Percentiles rank a stretch among this genome's conserved stretches.
Evolutionary conservation across 2,888 invertebrate species (phyloP).

Genomic region (Syritta pipiens): DNA sequence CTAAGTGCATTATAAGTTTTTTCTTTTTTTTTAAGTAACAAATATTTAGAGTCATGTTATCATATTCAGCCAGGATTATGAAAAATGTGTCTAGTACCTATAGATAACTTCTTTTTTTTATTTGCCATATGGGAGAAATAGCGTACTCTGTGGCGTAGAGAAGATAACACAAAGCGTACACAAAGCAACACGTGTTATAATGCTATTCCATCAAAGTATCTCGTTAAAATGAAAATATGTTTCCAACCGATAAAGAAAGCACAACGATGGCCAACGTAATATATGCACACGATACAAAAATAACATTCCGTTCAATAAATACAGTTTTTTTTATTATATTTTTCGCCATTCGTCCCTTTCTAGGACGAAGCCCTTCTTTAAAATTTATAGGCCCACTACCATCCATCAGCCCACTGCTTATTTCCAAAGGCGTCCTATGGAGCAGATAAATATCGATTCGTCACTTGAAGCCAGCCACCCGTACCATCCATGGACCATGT

Average conservation of each 20-base stretch:
- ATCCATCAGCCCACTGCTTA: conserved; percentile 40
- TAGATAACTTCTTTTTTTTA: too few relatives aligned
- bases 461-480: conserved; percentile 31
- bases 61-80: not conserved
- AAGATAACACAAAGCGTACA: not conserved
- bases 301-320: not conserved
- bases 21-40: not conserved
- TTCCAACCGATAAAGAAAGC: conserved; percentile 11
- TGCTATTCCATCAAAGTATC: conserved; percentile 25
- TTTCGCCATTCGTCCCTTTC: not conserved
- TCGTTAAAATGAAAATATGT: conserved; percentile 35
- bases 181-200: conserved; percentile 24
- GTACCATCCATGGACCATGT: not conserved
- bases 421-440: conserved; percentile 9
- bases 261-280: not conserved
- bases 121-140: too few relatives aligned
- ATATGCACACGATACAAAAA: not conserved
- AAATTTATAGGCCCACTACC: conserved; percentile 43
- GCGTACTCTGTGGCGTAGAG: too few relatives aligned
- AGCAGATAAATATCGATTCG: conserved; percentile 43
- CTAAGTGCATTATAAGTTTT: too few relatives aligned
- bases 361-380: conserved; percentile 29
- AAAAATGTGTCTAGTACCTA: too few relatives aligned
- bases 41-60: not conserved
- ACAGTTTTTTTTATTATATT: too few relatives aligned